Evolutionary conservation across 1,140 invertebrate genomes (phyloP).

Genomic region (Ladona fulva): DNA sequence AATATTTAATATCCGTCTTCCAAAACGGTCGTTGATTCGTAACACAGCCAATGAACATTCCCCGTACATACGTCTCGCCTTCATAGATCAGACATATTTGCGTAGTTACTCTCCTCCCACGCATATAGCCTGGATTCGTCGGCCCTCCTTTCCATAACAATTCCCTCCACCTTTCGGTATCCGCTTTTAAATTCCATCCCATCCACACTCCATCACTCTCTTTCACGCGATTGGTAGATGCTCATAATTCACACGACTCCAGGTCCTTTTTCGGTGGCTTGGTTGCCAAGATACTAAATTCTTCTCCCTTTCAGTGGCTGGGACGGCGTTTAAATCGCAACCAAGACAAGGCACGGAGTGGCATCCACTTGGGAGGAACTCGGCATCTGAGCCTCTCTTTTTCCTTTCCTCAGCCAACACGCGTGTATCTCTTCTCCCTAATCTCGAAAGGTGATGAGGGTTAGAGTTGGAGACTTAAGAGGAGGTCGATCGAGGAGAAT

Average conservation of each 20-base stretch:
- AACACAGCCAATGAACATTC: no score
- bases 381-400: background rate
- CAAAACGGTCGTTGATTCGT: no score
- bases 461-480: no score
- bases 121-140: background rate
- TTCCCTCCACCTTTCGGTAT: no score
- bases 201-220: conserved; percentile 2
- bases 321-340: background rate
- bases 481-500: no score
- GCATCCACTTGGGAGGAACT: background rate
- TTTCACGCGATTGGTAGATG: background rate
- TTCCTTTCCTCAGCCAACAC: no score
- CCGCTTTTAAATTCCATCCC: background rate
- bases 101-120: no score
- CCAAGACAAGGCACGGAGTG: background rate
- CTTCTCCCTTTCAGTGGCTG: background rate
- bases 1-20: no score
- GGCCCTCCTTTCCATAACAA: background rate
- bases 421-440: no score
- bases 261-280: conserved; percentile 2
- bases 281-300: background rate
- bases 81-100: no score
- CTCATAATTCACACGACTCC: background rate
- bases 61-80: no score
- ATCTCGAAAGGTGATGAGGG: no score